A percentile compares a stretch with the other conserved stretches of the same genome.
phyloP scores from a whole-genome alignment of 2,888 invertebrate genomes.

The Tenthredo distinguenda region DNA sequence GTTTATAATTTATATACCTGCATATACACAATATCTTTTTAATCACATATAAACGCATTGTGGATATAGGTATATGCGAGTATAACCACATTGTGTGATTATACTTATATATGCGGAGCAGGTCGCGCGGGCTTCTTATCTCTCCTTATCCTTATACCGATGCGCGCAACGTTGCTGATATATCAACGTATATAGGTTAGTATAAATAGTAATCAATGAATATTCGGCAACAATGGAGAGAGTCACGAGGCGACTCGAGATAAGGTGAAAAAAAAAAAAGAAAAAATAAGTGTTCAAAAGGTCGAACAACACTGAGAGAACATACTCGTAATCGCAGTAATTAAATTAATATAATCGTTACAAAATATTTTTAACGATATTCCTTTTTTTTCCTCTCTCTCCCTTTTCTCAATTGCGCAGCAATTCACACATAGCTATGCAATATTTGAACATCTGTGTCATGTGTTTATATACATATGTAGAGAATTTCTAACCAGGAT shows the following conservation, averaged over 20 bases:
- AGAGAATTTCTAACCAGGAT: conserved; percentile 13
- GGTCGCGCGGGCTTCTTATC: conserved; percentile 42
- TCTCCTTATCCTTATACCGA: conserved; percentile 41
- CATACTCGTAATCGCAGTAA: background rate
- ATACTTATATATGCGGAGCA: background rate
- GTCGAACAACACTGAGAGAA: background rate
- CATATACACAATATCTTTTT: background rate
- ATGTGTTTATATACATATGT: background rate
- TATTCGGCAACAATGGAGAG: conserved; percentile 4
- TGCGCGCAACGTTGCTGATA: conserved; percentile 31
- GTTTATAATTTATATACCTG: background rate
- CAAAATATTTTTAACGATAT: background rate
- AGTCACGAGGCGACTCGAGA: background rate
- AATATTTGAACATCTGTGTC: background rate
- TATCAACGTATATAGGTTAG: background rate
- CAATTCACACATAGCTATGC: background rate
- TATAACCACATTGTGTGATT: background rate
- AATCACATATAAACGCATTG: background rate
- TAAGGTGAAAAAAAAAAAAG: background rate
- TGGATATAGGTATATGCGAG: background rate
- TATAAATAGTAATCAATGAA: conserved; percentile 7
- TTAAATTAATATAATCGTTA: background rate
- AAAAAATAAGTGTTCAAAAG: background rate
- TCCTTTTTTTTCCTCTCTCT: background rate
- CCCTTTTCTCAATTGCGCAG: background rate